Evolutionary conservation across 2,888 invertebrate species (phyloP), one percentile per base, ranked within the genome.

Genomic region (Amphimallon solstitiale): DNA sequence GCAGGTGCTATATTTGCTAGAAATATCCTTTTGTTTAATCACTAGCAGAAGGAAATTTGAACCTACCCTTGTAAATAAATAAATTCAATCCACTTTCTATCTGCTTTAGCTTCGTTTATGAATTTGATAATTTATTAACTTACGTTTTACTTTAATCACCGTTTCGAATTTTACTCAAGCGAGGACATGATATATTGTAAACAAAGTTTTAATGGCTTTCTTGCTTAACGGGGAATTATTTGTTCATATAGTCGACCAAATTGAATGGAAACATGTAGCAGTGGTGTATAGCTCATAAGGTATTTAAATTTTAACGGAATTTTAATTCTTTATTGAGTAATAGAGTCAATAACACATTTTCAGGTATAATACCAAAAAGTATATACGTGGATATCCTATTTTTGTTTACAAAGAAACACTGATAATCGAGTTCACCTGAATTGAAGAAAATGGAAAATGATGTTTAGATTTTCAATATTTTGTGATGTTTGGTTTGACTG

Each of bases 191-290:
- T 51, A 51, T 51, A 51, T 35, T 51, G 49, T 51, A 51, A 51
- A 51, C 49, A 51, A 51, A 51, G 49, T 51, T 51, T 51, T 51
- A 51, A 51, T 51, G 34, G 49, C 49, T 51, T 51, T 29, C 49
- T 51, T 29, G 34, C 49, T 51, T 51, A 51, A 51, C 49, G 49
- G 34, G 29, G 49, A 51, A 29, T 51, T 51, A 51, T 51, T 51
- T 51, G 34, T 34, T 51, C 49, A n/a, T 29, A 34, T 7, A 15
- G 17, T 15, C n/a, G 23, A 34, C 34, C 49, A 51, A 51, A 51
- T 51, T 51, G 49, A 35, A 34, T 34, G 15, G 49, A 34, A 51
- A 51, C 34, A 15, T 34, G 34, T 51, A 51, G 34, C 14, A 17
- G 15, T 29, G 34, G 34, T 35, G 21, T n/a, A 51, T 51, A 29